Evolutionary conservation across 2,888 invertebrate genomes (phyloP).

Genomic region (Eretmocerus hayati): DNA sequence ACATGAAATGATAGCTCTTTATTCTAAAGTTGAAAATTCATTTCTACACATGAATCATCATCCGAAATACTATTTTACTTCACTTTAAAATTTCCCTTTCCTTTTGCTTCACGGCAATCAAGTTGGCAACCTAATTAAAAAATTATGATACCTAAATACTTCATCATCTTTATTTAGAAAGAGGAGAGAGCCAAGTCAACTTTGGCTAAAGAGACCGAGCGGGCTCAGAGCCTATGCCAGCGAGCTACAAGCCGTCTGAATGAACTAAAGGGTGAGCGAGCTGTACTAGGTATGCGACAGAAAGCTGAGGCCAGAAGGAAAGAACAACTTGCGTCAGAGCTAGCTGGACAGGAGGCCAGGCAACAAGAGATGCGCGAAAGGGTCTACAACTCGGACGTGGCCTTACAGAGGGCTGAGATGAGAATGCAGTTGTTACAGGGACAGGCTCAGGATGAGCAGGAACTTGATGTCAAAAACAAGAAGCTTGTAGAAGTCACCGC

Average conservation of each 20-base stretch:
- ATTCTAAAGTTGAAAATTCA: too few relatives aligned
- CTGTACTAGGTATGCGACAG: conserved; percentile 28
- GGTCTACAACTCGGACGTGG: conserved; percentile 33
- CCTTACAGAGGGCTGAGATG: conserved; percentile 35
- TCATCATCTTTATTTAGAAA: too few relatives aligned
- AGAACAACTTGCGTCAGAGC: conserved; percentile 27
- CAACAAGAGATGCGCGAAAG: conserved; percentile 31
- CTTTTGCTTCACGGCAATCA: too few relatives aligned
- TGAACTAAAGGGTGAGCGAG: conserved; percentile 33
- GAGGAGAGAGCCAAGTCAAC: conserved; percentile 34
- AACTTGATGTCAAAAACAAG: conserved; percentile 45
- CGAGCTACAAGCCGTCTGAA: conserved; percentile 24
- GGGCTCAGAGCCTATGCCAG: conserved; percentile 31
- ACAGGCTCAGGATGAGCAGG: conserved; percentile 35
- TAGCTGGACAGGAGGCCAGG: conserved; percentile 29
- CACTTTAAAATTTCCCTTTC: too few relatives aligned
- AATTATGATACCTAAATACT: too few relatives aligned
- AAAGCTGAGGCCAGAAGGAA: conserved; percentile 30
- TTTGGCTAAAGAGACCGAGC: conserved; percentile 31
- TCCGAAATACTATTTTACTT: too few relatives aligned
- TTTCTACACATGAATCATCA: too few relatives aligned
- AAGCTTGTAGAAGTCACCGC: conserved; percentile 48
- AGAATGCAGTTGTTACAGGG: conserved; percentile 33
- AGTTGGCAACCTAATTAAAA: too few relatives aligned
- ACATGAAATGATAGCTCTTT: too few relatives aligned